Percentiles rank a stretch among this genome's conserved stretches.
These are phyloP conservation scores for Heliopora coerulea DNA, from an alignment of 92 coral and sea anemone species.

Conservation along the genomic window DNA sequence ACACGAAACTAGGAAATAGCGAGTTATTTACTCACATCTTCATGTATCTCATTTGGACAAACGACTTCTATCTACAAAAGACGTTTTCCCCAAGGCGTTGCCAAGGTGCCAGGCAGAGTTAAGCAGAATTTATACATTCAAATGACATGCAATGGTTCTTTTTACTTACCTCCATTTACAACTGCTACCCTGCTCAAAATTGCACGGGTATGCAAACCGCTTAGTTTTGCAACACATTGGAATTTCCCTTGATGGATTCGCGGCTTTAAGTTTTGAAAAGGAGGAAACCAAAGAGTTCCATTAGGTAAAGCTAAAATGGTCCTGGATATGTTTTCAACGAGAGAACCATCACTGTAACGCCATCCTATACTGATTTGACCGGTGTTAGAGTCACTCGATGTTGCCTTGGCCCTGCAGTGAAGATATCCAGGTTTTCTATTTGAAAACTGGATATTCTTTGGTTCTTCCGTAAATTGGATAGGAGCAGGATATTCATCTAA, in stretches of 20 bases:
- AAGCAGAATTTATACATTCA: too few relatives aligned
- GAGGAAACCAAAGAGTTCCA: slow-evolving; percentile 86
- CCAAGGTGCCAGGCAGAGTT: too few relatives aligned
- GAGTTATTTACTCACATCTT: too few relatives aligned
- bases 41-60: too few relatives aligned
- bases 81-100: too few relatives aligned
- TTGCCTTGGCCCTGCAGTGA: slow-evolving; percentile 58
- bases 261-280: slow-evolving; percentile 64
- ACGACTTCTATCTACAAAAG: too few relatives aligned
- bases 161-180: slow-evolving; percentile 72
- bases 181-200: slow-evolving; percentile 78
- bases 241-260: slow-evolving; percentile 74
- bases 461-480: slow-evolving; percentile 82
- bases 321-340: slow-evolving; percentile 59
- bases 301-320: slow-evolving; percentile 73
- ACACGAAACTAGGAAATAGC: too few relatives aligned
- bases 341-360: slow-evolving; percentile 30
- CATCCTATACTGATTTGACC: slow-evolving; percentile 9
- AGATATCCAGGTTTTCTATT: slow-evolving; percentile 79
- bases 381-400: slow-evolving; percentile 14
- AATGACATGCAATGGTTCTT: too few relatives aligned
- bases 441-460: slow-evolving; percentile 89
- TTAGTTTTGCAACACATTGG: slow-evolving; percentile 69
- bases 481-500: slow-evolving; percentile 71
- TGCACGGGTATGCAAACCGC: slow-evolving; percentile 46